Evolutionary conservation across 2,888 invertebrate species (phyloP), one percentile per base, ranked within the genome.

Genomic region (Epiblema foenella): DNA sequence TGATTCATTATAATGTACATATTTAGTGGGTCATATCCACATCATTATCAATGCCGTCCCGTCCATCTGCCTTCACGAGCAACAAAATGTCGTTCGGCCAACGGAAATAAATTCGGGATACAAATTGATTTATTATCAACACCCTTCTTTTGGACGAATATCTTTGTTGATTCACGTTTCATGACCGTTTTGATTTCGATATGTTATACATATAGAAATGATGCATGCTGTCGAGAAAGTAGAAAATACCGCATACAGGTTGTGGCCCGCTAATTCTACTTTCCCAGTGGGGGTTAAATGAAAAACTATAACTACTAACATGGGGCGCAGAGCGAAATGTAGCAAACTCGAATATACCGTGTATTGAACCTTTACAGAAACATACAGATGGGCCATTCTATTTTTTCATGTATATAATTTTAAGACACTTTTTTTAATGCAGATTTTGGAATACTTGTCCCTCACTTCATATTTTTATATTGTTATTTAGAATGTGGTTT

Each of bases 111-210:
- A 85, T 85, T 81, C 80, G 76, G 77, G 75, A 78, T 79, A 83
- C 79, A 81, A 85, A 88, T 85, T 86, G 85, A 86, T 88, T 86
- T 86, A 87, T 83, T 79, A 77, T 68, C 75, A 77, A 79, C 78
- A 77, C 77, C 75, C 76, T 79, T 77, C 74, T 78, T 80, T 82
- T 77, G 76, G 78, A 75, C 68, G 78, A 81, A 79, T 82, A 80
- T 80, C 78, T 78, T 78, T 75, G 76, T 75, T 78, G 75, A n/a
- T n/a, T 80, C 79, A 80, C 11, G 24, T 69, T 49, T 49, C 15
- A 64, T 58, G 52, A 17, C 10, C 11, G 17, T 58, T 24, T 33
- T 33, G 20, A 18, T 29, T 12, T 37, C 20, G 9, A 29, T 33
- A 33, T 33, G 33, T 33, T 24, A 24, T 24, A 24, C 24, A 24